phyloP scores from a whole-genome alignment of 2,888 invertebrate species.

The Galerucella pusilla region DNA sequence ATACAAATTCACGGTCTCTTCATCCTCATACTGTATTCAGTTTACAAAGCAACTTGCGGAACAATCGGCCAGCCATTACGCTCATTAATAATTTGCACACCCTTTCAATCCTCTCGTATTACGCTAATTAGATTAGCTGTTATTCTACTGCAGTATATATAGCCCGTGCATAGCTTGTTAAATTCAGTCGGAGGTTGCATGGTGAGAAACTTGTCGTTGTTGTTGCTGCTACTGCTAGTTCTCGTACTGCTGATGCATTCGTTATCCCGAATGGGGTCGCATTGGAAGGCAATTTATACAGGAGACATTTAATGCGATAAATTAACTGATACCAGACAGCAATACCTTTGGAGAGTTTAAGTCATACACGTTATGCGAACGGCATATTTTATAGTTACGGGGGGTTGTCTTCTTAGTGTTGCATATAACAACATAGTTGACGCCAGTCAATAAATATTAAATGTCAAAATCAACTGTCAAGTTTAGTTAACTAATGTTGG shows the following conservation, averaged over 20 bases:
- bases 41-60: conserved; percentile 38
- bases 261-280: conserved; percentile 25
- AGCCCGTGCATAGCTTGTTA: conserved; percentile 48
- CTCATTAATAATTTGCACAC: conserved; percentile 59
- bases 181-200: conserved; percentile 28
- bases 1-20: background rate
- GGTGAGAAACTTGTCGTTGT: conserved; percentile 21
- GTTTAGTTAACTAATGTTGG: too few relatives aligned
- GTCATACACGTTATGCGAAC: background rate
- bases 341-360: background rate
- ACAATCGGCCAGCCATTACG: conserved; percentile 55
- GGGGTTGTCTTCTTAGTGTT: too few relatives aligned
- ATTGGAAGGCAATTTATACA: background rate
- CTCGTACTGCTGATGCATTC: conserved; percentile 19
- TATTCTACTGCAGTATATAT: conserved; percentile 47
- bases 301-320: background rate
- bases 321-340: background rate
- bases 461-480: too few relatives aligned
- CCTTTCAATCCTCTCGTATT: conserved; percentile 57
- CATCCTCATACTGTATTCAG: conserved; percentile 22
- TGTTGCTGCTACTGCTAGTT: conserved; percentile 16
- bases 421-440: too few relatives aligned
- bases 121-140: conserved; percentile 57
- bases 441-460: too few relatives aligned
- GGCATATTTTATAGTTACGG: too few relatives aligned